Conservation (phyloP, 2,797 vertebrate species). For the Gymnothorax javanicus region DNA sequence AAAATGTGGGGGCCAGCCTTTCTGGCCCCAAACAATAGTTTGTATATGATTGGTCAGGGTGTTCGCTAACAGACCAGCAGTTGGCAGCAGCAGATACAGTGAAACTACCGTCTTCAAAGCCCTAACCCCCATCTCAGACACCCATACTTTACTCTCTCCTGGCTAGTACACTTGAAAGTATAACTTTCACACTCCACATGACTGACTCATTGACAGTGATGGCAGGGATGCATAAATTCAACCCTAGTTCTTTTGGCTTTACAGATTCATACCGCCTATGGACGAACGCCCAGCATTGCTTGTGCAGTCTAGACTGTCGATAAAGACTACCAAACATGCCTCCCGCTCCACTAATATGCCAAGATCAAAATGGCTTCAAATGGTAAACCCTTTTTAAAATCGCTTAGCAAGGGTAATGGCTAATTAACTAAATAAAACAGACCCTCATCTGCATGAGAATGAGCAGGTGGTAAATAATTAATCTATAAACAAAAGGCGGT, state of each 20-base stretch:
- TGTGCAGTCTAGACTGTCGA: not conserved
- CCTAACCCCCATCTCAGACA: conserved; percentile 10
- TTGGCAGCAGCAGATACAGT: not conserved
- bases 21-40: not conserved
- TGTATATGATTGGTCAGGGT: not conserved
- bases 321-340: not conserved
- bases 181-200: conserved; percentile 16
- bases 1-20: not conserved
- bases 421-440: conserved; percentile 18
- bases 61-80: not conserved
- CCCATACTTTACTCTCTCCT: not conserved
- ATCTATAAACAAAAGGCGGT: conserved; percentile 34
- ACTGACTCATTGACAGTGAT: not conserved
- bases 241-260: not conserved
- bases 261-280: not conserved
- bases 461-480: conserved; percentile 17
- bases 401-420: not conserved
- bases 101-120: not conserved
- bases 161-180: not conserved
- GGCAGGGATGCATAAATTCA: not conserved
- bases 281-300: not conserved
- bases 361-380: not conserved
- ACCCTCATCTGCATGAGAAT: conserved; percentile 12
- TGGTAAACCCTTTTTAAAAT: not conserved
- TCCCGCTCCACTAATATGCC: not conserved